Conservation (phyloP, 1,140 invertebrate species). For the Trichonephila clavata region DNA sequence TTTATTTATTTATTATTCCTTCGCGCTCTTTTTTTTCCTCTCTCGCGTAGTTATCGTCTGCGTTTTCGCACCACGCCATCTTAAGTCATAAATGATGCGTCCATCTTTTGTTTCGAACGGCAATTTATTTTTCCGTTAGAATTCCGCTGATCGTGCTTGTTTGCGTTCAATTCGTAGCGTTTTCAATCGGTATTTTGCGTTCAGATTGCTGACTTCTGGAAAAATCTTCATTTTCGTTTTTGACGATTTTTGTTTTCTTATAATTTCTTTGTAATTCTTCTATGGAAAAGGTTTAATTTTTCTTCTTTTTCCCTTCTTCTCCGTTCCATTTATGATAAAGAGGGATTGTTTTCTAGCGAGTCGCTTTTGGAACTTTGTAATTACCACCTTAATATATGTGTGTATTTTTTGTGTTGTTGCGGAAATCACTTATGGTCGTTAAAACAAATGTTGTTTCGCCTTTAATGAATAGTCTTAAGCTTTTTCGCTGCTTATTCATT, state of each 20-base stretch:
- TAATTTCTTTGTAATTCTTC: slow-evolving; percentile 47
- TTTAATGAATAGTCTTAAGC: slow-evolving; percentile 29
- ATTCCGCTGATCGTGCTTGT: slow-evolving; percentile 60
- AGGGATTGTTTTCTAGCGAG: slow-evolving; percentile 27
- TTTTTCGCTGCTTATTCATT: slow-evolving; percentile 34
- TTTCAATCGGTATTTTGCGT: slow-evolving; percentile 41
- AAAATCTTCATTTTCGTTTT: slow-evolving; percentile 39
- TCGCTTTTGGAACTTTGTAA: slow-evolving; percentile 58
- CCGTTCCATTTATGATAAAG: slow-evolving; percentile 24
- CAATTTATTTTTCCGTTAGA: slow-evolving; percentile 74
- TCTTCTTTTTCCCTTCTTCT: not conserved
- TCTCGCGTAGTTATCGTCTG: slow-evolving; percentile 43
- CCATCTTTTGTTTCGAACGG: slow-evolving; percentile 62
- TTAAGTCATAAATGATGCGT: slow-evolving; percentile 70
- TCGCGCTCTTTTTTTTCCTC: not conserved
- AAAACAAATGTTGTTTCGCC: slow-evolving; percentile 16
- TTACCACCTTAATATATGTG: slow-evolving; percentile 38
- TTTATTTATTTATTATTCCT: slow-evolving; percentile 43
- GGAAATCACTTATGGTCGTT: slow-evolving; percentile 44
- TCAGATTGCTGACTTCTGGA: slow-evolving; percentile 63
- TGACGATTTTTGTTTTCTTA: slow-evolving; percentile 35
- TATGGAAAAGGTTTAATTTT: slow-evolving; percentile 30
- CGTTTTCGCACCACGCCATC: slow-evolving; percentile 44
- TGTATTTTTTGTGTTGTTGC: not conserved
- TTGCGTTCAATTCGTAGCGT: slow-evolving; percentile 17